Base-by-base conservation (phyloP, 2,113 vertebrate species). In the Microtus richardsoni region DNA sequence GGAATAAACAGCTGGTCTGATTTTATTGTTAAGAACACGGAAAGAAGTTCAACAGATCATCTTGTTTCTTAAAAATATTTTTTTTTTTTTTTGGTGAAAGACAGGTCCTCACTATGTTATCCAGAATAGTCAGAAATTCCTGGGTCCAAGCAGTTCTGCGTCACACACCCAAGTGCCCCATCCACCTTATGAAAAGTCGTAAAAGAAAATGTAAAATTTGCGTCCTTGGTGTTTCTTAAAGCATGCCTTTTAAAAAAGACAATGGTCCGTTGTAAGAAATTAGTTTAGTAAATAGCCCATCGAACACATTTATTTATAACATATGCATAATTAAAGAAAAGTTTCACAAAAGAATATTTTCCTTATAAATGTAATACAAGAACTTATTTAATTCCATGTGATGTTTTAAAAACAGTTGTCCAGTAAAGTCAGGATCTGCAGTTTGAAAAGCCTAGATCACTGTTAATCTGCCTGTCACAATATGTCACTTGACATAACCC, bases 141-240 rank as follows among this genome's bases (percentile, higher is more conserved):
- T 39, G 52, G 24, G 39, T 52, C 58, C 3, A 54, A 74, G 36
- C 73, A 13, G 8, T 39, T 54, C 14, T 41, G 47, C 3, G 4
- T 74, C 36, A 41, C 22, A 28, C 13, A 28, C 36, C 17, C 4
- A 7, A 58, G 24, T 39, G 33, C 11, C 36, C 36, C 66, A 70
- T 16, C 14, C 24, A 3, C 36, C 30, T 11, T 39, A 39, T 24
- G 33, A 84, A 54, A 22, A 36, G 47, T 78, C 30, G 58, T 66
- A 44, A 66, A 86, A 68, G 39, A 16, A 83, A 47, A 30, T 47
- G 68, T 58, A 7, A 66, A 71, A 64, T 54, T 82, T 78, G 22
- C 58, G 71, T 6, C 14, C 47, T 87, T 64, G 54, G 30, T 92
- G 41, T 87, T 95, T 95, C 44, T 77, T 95, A 78, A 92, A 36